These are phyloP conservation scores for Atta colombica DNA, from an alignment of 1,140 invertebrate genomes.

Conservation along the genomic window DNA sequence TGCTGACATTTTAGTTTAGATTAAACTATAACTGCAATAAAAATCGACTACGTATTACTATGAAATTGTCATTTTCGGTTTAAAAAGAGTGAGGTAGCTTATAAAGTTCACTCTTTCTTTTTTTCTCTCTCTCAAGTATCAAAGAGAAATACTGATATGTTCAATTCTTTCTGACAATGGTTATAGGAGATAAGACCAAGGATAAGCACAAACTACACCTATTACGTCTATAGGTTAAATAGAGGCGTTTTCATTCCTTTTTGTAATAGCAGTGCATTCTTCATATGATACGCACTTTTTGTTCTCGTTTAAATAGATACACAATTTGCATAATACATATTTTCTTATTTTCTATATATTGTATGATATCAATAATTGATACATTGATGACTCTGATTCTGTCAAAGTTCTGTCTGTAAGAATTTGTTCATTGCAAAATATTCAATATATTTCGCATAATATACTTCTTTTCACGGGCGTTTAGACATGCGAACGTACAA, in stretches of 20 bases:
- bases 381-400: not conserved
- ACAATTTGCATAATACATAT: not conserved
- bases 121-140: too few species aligned
- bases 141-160: too few species aligned
- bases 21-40: too few species aligned
- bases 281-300: not conserved
- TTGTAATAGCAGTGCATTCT: not conserved
- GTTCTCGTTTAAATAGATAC: not conserved
- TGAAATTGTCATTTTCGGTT: too few species aligned
- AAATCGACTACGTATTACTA: too few species aligned
- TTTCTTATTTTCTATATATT: not conserved
- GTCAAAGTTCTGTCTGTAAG: not conserved
- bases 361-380: not conserved
- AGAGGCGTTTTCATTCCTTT: not conserved
- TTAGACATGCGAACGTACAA: slow-evolving; percentile 34
- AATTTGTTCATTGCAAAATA: not conserved
- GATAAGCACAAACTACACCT: too few species aligned
- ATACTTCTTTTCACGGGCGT: slow-evolving; percentile 46
- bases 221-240: not conserved
- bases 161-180: too few species aligned
- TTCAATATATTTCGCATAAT: slow-evolving; percentile 14
- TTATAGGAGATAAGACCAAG: too few species aligned
- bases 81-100: too few species aligned
- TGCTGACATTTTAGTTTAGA: not conserved
- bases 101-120: too few species aligned